Base-by-base conservation (phyloP, 2,888 invertebrate genomes). In the Machimus atricapillus region DNA sequence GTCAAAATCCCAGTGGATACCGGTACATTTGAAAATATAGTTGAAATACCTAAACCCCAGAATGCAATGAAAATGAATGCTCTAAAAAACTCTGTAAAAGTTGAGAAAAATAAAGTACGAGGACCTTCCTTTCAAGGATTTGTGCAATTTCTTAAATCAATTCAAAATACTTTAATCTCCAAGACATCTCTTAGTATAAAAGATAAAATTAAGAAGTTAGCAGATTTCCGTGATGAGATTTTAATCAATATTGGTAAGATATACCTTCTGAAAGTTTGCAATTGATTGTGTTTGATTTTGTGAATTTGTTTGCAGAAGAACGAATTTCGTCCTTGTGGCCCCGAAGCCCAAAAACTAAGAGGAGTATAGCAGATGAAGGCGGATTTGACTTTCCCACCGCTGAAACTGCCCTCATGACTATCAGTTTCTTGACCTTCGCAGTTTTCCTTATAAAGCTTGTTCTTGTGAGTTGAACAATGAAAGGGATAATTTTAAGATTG, bases 401-500 rank as follows among this genome's bases (percentile, higher is more conserved):
- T 5, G 97, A 97, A 92, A 95, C 96, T 77, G 95, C 97, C 0
- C 93, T 97, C 83, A 95, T 97, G 94, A 96, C 96, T 56, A 96
- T 97, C 89, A 96, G 96, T 31, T 97, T 97, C 91, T 93, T 97
- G 12, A 97, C 97, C 0, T 97, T 97, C 91, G 97, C 97, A 0
- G 97, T 97, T 7, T 97, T 96, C 90, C 94, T 97, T 86, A 96
- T 97, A 83, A 97, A 97, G 93, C 93, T 97, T 52, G 96, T 97
- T 52, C 93, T 97, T 94, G 97, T 97, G 94, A 94, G 94, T 92
- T 31, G 74, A 76, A 52, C 12, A 27, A 52, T 40, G 34, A 12
- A 58, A 3, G n/a, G 37, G 37, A 5, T 66, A 16, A 7, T 2
- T 16, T 19, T 34, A 19, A 66, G 82, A 46, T 12, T 46, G 27